Percentiles rank a stretch among this genome's conserved stretches.
Evolutionary conservation across 35 echinoderm and acorn worm species (phyloP).

Genomic region (Lytechinus pictus): DNA sequence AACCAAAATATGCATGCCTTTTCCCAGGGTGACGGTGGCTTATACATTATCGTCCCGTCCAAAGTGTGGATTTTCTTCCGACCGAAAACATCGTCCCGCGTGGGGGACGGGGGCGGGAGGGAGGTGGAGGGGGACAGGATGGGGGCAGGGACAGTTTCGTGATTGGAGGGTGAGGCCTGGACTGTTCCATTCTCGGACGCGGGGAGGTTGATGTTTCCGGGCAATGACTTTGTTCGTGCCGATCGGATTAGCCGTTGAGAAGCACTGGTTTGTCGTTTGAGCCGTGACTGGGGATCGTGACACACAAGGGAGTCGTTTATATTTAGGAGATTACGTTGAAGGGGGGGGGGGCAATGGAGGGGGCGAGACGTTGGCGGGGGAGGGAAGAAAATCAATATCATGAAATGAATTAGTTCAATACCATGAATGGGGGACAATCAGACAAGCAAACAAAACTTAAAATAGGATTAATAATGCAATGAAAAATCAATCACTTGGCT

Average conservation of each 20-base stretch:
- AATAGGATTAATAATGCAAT: not conserved
- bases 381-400: not conserved
- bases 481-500: not conserved
- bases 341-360: not conserved
- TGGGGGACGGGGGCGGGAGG: not conserved
- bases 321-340: not conserved
- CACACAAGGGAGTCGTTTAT: not conserved
- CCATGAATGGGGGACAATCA: not conserved
- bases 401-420: not conserved
- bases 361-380: not conserved
- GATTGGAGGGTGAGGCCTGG: not conserved
- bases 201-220: conserved; percentile 25
- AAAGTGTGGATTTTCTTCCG: conserved; percentile 18
- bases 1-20: conserved; percentile 36
- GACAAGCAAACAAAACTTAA: not conserved
- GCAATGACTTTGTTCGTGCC: conserved; percentile 26
- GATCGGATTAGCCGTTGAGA: conserved; percentile 33
- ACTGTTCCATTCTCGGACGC: not conserved
- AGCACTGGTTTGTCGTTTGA: conserved; percentile 18
- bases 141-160: not conserved
- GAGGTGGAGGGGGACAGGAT: not conserved
- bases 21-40: not conserved
- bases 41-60: conserved; percentile 29
- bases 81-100: not conserved
- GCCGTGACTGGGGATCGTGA: not conserved